Conservation (phyloP, 2,888 invertebrate species). For the Prosapia bicincta region DNA sequence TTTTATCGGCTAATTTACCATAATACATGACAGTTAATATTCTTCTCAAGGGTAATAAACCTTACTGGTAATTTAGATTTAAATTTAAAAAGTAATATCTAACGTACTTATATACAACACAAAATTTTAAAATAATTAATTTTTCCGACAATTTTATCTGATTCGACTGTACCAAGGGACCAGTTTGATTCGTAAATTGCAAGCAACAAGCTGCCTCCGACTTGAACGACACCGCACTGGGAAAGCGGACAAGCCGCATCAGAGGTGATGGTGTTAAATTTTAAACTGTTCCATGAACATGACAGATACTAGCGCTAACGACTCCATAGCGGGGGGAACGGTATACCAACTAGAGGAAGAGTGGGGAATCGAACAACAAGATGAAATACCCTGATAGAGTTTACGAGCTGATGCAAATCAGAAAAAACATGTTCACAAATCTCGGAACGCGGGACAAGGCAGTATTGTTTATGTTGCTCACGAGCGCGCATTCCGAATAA, state of each 20-base stretch:
- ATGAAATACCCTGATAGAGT: not conserved
- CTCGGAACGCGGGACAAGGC: not conserved
- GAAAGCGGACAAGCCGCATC: not conserved
- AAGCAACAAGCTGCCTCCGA: not conserved
- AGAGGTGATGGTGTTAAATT: not conserved
- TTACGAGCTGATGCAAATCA: slow-evolving; percentile 2
- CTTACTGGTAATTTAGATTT: too few species aligned
- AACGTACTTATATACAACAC: too few species aligned
- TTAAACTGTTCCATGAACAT: not conserved
- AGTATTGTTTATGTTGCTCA: not conserved
- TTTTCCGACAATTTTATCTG: not conserved
- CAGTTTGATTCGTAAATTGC: not conserved
- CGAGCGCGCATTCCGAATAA: not conserved
- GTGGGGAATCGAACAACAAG: not conserved
- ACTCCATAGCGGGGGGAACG: not conserved
- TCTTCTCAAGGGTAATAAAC: too few species aligned
- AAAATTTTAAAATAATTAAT: too few species aligned
- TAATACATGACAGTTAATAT: too few species aligned
- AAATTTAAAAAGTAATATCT: too few species aligned
- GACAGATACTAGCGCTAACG: slow-evolving; percentile 2
- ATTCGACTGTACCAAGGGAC: not conserved
- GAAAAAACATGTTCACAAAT: slow-evolving; percentile 2
- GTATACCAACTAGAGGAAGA: not conserved
- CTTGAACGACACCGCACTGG: not conserved
- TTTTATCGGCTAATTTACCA: too few species aligned